A percentile compares a stretch with the other conserved stretches of the same genome.
Conservation (phyloP, 1,140 invertebrate genomes). For the Drosophila orena region DNA sequence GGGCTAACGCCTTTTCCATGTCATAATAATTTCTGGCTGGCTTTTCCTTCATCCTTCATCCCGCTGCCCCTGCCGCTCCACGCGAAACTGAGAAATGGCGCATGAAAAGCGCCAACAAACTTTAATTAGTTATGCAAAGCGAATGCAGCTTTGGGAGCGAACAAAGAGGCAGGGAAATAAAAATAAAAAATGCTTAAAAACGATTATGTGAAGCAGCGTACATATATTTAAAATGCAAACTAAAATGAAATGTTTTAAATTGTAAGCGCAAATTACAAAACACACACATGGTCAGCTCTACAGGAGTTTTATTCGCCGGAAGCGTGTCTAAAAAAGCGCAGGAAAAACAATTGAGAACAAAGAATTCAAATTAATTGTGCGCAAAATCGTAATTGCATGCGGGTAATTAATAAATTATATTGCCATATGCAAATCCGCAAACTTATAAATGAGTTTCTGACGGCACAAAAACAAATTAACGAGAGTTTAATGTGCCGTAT, state of each 20-base stretch:
- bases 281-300: constrained; percentile 1
- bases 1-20: constrained; percentile 71
- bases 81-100: constrained; percentile 63
- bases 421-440: constrained; percentile 51
- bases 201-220: constrained; percentile 22
- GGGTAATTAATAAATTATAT: constrained; percentile 73
- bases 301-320: constrained; percentile 10
- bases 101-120: constrained; percentile 68
- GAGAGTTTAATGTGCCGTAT: constrained; percentile 54
- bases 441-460: constrained; percentile 16
- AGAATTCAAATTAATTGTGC: constrained; percentile 52
- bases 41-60: constrained; percentile 34
- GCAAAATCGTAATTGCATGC: constrained; percentile 62
- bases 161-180: constrained; percentile 24
- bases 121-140: constrained; percentile 82
- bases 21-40: constrained; percentile 69
- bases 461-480: constrained; percentile 66
- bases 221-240: constrained; percentile 62
- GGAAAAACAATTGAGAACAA: constrained; percentile 23
- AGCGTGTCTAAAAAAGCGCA: constrained; percentile 3
- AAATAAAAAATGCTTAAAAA: constrained; percentile 42
- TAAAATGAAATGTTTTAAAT: constrained; percentile 6
- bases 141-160: constrained; percentile 57
- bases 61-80: constrained; percentile 18
- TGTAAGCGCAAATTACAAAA: constrained; percentile 13